Evolutionary conservation across 64 coral and sea anemone species (phyloP), one percentile per base, ranked within the genome.

Genomic region (Porites australiensis): DNA sequence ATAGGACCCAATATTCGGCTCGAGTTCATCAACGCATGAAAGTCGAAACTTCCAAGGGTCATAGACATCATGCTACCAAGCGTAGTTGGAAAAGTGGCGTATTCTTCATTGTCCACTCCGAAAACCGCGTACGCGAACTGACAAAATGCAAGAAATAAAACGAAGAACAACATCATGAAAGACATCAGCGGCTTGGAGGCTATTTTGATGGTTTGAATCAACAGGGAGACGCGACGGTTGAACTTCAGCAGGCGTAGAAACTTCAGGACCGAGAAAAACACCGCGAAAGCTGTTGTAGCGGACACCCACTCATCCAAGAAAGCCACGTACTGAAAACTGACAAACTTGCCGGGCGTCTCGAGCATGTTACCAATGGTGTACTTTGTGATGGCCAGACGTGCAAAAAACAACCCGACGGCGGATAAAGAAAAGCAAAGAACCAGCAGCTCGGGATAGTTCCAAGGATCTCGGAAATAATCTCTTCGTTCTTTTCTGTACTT

Each of bases 241-340:
- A 98, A 98, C 8, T 93, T 83, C 54, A 98, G 64, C 58, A 98
- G 16, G 19, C 95, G 95, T 1, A 98, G 87, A 64, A 98, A 92
- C 66, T 98, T 98, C 64, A 98, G 64, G 37, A 98, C 85, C 18
- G 93, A 90, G 86, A 98, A 95, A 22, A 98, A 98, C 13, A 98
- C 96, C 4, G 96, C 96, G 10, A 98, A 59, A 9, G 86, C 92
- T 52, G 89, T 88, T 47, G 84, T 86, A 49, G 79, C 89, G 4
- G 96, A 83, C 8, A 98, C 93, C 96, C 93, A 98, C 18, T 98
- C 93, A 45, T 98, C 96, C 13, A 95, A 70, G 74, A 95, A 92
- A 0, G 93, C 93, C 2, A 95, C 96, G 80, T 98, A 98, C 6
- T 98, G 96, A 19, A 98, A 98, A 67, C 96, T 98, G 14, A 98